Evolutionary conservation across 2,113 vertebrate species (phyloP), one percentile per base, ranked within the genome.

Genomic region (Hiodon tergisus): DNA sequence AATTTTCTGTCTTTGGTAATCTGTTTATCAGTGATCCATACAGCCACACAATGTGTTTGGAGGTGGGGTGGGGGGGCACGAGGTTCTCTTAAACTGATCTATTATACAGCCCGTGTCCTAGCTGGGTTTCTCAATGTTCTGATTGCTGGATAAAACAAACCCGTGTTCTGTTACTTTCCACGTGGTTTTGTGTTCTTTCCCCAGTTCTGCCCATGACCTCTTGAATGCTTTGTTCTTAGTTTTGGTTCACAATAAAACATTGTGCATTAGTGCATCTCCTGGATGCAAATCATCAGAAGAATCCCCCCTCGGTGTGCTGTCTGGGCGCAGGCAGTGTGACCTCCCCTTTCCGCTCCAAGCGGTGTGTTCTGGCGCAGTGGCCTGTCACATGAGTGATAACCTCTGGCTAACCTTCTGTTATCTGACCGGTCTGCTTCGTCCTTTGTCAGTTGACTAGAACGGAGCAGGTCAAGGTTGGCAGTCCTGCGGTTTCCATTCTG

Each of bases 401-500:
- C 82, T 87, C 79, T 75, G 66, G 78, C 76, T 89, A 81, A 88
- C 89, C 89, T 91, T 90, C 84, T 87, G 83, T 82, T 58, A 75
- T 75, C 73, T 68, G 54, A 67, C 52, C 31, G 13, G 65, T 68
- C 81, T 69, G 82, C 74, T 74, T 76, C 31, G 31, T 31, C 71
- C 82, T 70, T 57, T 81, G 81, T 86, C 82, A 79, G 82, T 82
- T 78, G 62, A 52, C 51, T 72, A 51, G 77, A 46, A 80, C 77
- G 80, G 78, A 65, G 70, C 67, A 80, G 69, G 77, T 63, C 69
- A 0, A 63, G 53, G 60, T 62, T 7, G 47, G 59, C 68, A 65
- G 60, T 79, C 46, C 17, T 14, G 6, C 7, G n/a, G 47, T 16
- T 50, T 54, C 4, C 5, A 8, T 54, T 67, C 51, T 46, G 16